Evolutionary conservation across 2,113 vertebrate genomes (phyloP).

Genomic region (Eudyptes chrysolophus): DNA sequence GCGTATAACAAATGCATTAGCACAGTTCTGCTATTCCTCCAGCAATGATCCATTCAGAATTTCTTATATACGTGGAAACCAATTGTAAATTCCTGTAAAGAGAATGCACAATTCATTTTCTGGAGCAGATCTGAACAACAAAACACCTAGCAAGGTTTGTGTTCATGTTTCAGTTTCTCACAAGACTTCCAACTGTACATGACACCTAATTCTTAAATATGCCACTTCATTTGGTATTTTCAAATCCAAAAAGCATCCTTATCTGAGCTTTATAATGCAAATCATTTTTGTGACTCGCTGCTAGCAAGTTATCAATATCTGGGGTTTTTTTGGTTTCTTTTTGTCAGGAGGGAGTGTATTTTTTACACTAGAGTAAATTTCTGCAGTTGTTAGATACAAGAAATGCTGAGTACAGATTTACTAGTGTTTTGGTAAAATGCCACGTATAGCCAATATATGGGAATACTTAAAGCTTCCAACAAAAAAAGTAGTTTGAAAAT

Average conservation of each 20-base stretch:
- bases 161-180: neutral
- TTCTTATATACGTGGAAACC: neutral
- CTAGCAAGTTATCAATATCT: neutral
- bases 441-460: rapidly evolving
- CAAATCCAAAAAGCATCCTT: neutral
- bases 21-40: neutral
- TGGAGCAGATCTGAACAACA: neutral
- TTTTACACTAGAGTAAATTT: neutral
- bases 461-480: neutral
- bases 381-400: neutral
- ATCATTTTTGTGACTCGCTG: neutral
- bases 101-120: neutral
- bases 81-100: neutral
- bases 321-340: neutral
- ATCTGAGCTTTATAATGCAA: neutral
- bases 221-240: neutral
- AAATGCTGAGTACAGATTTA: neutral
- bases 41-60: neutral
- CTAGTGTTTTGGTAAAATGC: neutral
- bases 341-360: neutral
- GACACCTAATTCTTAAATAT: neutral
- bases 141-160: neutral
- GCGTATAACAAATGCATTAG: neutral
- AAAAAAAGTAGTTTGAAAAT: neutral
- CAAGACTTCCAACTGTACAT: neutral